A percentile compares a stretch with the other conserved stretches of the same genome.
These are phyloP conservation scores for Ophiothrix spiculata DNA, from an alignment of 35 echinoderm and acorn worm genomes.

Conservation along the genomic window DNA sequence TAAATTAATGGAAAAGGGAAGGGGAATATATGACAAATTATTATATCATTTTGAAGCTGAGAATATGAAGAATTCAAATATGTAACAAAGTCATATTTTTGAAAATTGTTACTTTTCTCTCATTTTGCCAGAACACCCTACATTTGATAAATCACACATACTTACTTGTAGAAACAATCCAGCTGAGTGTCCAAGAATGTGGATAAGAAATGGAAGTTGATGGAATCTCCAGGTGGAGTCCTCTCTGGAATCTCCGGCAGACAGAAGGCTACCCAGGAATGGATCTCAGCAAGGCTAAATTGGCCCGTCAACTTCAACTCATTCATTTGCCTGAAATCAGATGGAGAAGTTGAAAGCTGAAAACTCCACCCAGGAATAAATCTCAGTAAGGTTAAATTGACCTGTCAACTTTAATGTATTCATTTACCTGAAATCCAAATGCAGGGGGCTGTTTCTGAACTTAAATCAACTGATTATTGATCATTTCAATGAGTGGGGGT, in stretches of 20 bases:
- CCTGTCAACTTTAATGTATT: constrained; percentile 89
- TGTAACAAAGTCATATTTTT: too few relatives aligned
- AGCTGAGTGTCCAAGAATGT: constrained; percentile 98
- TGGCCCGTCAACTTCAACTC: constrained; percentile 86
- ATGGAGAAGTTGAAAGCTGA: too few relatives aligned
- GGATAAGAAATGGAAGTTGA: constrained; percentile 95
- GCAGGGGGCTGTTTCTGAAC: too few relatives aligned
- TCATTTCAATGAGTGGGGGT: too few relatives aligned
- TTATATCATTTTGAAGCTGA: too few relatives aligned
- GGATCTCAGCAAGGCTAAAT: constrained; percentile 97
- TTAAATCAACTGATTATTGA: too few relatives aligned
- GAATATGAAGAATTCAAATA: too few relatives aligned
- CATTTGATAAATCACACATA: too few relatives aligned
- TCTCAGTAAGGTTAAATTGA: constrained; percentile 95
- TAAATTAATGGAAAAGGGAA: too few relatives aligned
- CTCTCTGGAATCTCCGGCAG: constrained; percentile 95
- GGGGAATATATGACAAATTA: too few relatives aligned
- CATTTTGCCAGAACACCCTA: too few relatives aligned
- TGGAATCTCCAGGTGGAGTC: constrained; percentile 86
- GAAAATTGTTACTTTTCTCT: too few relatives aligned
- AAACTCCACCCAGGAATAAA: constrained; percentile 93
- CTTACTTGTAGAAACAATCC: constrained; percentile 95
- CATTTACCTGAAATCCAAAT: constrained; percentile 87
- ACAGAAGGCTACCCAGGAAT: constrained; percentile 94
- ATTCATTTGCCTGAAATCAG: constrained; percentile 92